Base-by-base conservation (phyloP, 2,888 invertebrate genomes). In the Calameuta filiformis region DNA sequence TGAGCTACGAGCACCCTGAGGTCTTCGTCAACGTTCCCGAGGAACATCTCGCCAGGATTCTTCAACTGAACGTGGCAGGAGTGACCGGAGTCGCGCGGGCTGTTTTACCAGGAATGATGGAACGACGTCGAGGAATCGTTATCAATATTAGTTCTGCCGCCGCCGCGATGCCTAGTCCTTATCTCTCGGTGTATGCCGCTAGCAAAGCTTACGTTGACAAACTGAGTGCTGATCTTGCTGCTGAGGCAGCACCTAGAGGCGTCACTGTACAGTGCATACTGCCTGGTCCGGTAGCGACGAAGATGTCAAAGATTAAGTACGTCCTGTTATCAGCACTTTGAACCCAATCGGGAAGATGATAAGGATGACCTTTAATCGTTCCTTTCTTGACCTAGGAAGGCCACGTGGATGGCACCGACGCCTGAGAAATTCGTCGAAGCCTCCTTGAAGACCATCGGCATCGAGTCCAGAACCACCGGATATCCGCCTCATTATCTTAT, bases 271-370 rank as follows among this genome's bases (percentile, higher is more conserved):
- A 98, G 92, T 95, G 96, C 88, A 93, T 98, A 0, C 92, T 95
- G 79, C 98, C 98, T 0, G 98, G 97, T 1, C 97, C 96, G 85
- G 98, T 98, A 0, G 97, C 97, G 34, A 97, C 98, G 0, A 98
- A 98, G 88, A 97, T 98, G 96, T 95, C 96, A 12, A 96, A 96
- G 86, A 96, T 98, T 79, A 91, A 89, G 91, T 91, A 80, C 84
- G 88, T 56, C 9, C 0, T 0, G 1, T 23, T 9, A 1, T 9
- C 40, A 9, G 23, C 9, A 1, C 9, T 23, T 23, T 56, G 23
- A 23, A 0, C 40, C 40, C 1, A 56, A 9, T 9, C 23, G 6
- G 0, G 23, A 31, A 11, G 73, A 9, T 1, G 31, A 31, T 11
- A 23, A n/a, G 1, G 73, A 23, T 9, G 3, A 33, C 73, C 73